Percentiles rank a stretch among this genome's conserved stretches.
Evolutionary conservation across 2,113 vertebrate species (phyloP).

Genomic region (Passer domesticus): DNA sequence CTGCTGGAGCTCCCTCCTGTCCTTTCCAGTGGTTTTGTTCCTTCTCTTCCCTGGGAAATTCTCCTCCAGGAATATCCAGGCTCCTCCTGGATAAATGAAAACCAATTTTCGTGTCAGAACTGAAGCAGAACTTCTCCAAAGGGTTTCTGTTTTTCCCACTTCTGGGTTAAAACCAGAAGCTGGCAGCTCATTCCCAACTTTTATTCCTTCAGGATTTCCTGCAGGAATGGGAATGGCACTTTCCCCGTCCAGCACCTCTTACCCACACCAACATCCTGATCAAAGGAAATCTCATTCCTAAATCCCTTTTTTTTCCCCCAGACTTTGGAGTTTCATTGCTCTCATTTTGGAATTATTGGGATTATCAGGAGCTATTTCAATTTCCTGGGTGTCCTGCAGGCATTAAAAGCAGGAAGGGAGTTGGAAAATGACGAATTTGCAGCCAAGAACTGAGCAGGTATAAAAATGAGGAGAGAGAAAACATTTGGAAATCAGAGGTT

Average conservation of each 20-base stretch:
- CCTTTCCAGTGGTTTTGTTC: background rate
- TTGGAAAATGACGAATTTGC: background rate
- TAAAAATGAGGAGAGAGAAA: background rate
- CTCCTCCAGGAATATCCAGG: background rate
- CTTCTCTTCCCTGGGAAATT: background rate
- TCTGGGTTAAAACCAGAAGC: background rate
- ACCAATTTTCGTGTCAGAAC: background rate
- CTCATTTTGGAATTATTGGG: background rate
- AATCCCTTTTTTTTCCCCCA: background rate
- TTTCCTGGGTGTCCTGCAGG: background rate
- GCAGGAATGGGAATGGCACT: background rate
- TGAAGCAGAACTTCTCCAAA: background rate
- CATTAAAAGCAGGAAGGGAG: background rate
- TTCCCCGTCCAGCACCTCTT: background rate
- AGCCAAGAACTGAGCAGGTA: background rate
- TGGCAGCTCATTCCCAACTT: background rate
- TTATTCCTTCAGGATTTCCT: background rate
- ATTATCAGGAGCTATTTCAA: background rate
- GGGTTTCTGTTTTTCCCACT: background rate
- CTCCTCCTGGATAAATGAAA: background rate
- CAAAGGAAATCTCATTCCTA: background rate
- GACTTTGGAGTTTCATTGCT: background rate
- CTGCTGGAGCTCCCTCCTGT: background rate
- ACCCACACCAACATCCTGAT: background rate
- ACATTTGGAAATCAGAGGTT: background rate